These are phyloP conservation scores for Enteromius treurensis DNA, from an alignment of 2,797 vertebrate genomes.

Conservation along the genomic window DNA sequence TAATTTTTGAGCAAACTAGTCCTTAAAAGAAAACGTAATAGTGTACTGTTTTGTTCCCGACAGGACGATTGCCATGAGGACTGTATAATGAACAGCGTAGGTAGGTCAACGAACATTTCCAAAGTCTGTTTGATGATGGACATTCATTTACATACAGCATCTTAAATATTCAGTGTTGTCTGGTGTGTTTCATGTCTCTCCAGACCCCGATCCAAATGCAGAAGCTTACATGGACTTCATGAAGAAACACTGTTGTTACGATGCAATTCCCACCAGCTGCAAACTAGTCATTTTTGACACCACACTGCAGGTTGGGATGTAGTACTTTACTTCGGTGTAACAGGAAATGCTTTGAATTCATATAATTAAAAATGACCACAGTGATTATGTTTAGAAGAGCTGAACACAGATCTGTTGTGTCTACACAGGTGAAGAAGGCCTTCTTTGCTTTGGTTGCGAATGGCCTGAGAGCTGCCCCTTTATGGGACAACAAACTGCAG, in stretches of 20 bases:
- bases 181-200: not conserved
- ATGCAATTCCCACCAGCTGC: conserved; percentile 92
- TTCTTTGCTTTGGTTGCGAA: conserved; percentile 96
- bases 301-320: conserved; percentile 51
- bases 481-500: conserved; percentile 95
- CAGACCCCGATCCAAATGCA: conserved; percentile 70
- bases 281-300: conserved; percentile 95
- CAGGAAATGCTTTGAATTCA: not conserved
- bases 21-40: not conserved
- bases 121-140: not conserved
- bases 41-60: not conserved
- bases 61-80: conserved; percentile 37
- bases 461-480: conserved; percentile 90
- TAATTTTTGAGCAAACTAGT: not conserved
- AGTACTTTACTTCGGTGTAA: not conserved
- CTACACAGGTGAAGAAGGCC: conserved; percentile 90
- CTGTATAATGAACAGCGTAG: conserved; percentile 34
- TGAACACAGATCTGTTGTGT: not conserved
- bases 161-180: not conserved
- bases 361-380: not conserved
- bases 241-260: conserved; percentile 90
- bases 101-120: conserved; percentile 4
- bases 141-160: not conserved
- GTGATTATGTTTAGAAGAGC: not conserved
- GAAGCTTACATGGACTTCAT: conserved; percentile 92